Evolutionary conservation across 2,888 invertebrate species (phyloP).

Genomic region (Helicoverpa assulta): DNA sequence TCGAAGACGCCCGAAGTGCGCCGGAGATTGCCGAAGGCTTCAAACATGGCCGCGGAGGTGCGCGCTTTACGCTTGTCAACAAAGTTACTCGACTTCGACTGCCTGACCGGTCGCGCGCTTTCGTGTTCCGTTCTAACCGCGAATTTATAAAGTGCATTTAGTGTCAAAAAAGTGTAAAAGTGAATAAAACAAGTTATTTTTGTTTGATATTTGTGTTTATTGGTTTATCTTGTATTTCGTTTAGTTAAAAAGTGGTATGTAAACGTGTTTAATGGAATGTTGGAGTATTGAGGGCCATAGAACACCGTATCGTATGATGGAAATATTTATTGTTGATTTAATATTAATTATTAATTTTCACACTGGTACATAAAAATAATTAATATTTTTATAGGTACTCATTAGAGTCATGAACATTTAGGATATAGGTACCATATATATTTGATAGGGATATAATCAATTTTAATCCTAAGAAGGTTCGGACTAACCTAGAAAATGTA

Average conservation of each 20-base stretch:
- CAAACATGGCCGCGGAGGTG: constrained; percentile 83
- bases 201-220: constrained; percentile 58
- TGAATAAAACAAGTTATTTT: constrained; percentile 65
- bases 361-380: background rate
- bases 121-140: constrained; percentile 63
- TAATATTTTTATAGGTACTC: background rate
- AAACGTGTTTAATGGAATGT: constrained; percentile 68
- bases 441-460: background rate
- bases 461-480: background rate
- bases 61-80: constrained; percentile 87
- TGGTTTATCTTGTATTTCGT: constrained; percentile 50
- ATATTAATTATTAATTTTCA: constrained; percentile 10
- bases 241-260: constrained; percentile 65
- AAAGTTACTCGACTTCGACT: constrained; percentile 81
- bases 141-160: constrained; percentile 67
- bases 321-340: constrained; percentile 34
- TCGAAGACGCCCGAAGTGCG: constrained; percentile 71
- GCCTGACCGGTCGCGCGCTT: constrained; percentile 76
- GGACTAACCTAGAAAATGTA: background rate
- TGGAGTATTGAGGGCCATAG: constrained; percentile 65
- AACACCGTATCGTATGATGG: constrained; percentile 35
- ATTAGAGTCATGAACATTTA: background rate
- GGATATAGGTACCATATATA: background rate
- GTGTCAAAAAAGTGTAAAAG: constrained; percentile 70
- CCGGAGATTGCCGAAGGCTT: constrained; percentile 81